Evolutionary conservation across 2,797 vertebrate species (phyloP).

Genomic region (Pristis pectinata): DNA sequence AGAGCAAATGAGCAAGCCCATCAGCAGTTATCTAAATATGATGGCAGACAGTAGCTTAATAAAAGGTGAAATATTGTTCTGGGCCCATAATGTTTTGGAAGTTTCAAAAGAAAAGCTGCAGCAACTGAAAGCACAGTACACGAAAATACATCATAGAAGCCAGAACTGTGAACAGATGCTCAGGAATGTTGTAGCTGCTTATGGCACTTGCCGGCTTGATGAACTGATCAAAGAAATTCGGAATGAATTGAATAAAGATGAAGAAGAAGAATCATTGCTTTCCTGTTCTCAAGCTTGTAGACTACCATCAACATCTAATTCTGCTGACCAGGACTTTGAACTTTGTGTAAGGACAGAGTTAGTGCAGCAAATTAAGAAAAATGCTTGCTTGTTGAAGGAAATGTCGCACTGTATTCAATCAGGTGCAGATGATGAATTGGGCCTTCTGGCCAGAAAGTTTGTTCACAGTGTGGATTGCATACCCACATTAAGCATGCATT

Average conservation of each 20-base stretch:
- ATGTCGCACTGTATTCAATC: slow-evolving; percentile 48
- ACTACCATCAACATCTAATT: background rate
- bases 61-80: slow-evolving; percentile 54
- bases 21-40: slow-evolving; percentile 41
- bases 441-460: slow-evolving; percentile 49
- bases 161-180: slow-evolving; percentile 34
- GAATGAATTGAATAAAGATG: slow-evolving; percentile 19
- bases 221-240: slow-evolving; percentile 38
- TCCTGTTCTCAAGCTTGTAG: slow-evolving; percentile 46
- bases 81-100: slow-evolving; percentile 44
- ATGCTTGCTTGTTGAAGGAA: slow-evolving; percentile 50
- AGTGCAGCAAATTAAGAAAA: slow-evolving; percentile 50
- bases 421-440: slow-evolving; percentile 48
- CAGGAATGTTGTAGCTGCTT: slow-evolving; percentile 7
- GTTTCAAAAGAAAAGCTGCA: slow-evolving; percentile 37
- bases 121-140: slow-evolving; percentile 38
- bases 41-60: slow-evolving; percentile 51
- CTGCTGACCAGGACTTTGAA: slow-evolving; percentile 46
- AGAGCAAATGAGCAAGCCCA: slow-evolving; percentile 37
- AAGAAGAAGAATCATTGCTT: slow-evolving; percentile 20
- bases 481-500: background rate
- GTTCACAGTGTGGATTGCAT: slow-evolving; percentile 40
- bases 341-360: slow-evolving; percentile 53
- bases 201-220: slow-evolving; percentile 40
- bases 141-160: background rate